These are phyloP conservation scores for Peromyscus nudipes DNA, from an alignment of 2,797 vertebrate genomes.

Conservation along the genomic window DNA sequence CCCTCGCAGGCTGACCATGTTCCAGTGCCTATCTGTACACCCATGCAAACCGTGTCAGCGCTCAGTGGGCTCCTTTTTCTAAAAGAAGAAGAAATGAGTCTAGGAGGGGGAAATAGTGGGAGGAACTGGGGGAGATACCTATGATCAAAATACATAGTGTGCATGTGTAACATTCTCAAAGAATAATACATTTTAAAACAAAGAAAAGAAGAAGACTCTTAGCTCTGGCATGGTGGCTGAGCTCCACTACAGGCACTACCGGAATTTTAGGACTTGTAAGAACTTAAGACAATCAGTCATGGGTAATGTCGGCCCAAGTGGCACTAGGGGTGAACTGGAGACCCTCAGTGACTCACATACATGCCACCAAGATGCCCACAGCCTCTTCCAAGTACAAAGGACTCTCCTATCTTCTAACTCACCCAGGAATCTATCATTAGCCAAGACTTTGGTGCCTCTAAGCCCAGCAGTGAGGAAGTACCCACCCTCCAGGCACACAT, in stretches of 20 bases:
- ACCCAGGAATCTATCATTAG: neutral
- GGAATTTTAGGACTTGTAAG: neutral
- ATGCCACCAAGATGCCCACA: neutral
- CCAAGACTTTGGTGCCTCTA: neutral
- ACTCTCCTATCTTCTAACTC: no score
- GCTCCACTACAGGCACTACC: accelerated
- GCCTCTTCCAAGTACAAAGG: neutral
- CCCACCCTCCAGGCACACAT: neutral
- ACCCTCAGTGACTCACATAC: neutral
- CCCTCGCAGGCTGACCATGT: neutral
- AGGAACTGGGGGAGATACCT: neutral
- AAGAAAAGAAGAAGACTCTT: neutral
- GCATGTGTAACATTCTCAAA: neutral
- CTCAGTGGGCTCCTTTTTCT: neutral
- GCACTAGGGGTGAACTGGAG: neutral
- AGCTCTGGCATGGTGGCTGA: neutral
- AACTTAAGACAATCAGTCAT: neutral
- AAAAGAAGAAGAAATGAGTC: neutral
- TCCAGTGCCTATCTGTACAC: neutral
- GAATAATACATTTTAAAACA: neutral
- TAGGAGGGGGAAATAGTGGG: no score
- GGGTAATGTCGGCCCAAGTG: neutral
- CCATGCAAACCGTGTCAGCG: neutral
- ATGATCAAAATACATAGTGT: neutral
- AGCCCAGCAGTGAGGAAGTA: neutral